Base-by-base conservation (phyloP, 37 sponge, comb jelly and placozoan genomes). In the Hormiphora californensis region DNA sequence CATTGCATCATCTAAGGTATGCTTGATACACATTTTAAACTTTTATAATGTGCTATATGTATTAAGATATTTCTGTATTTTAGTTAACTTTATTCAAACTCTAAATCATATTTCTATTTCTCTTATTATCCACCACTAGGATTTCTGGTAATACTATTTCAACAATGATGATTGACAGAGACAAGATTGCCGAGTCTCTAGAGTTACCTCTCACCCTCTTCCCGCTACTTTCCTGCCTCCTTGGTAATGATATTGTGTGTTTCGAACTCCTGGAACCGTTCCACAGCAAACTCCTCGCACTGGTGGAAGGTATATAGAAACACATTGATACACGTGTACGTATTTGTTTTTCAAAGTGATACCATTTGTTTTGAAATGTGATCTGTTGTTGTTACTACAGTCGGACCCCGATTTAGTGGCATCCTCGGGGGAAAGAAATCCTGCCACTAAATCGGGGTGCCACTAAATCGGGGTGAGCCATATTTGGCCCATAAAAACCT, bases 131-230 rank as follows among this genome's bases (percentile, higher is more conserved):
- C 12, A 12, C 12, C 12, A 5, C 35, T 38, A 65, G 67, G 67
- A 65, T 65, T 34, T 65, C 67, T 33, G 67, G 67, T 1, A 65
- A 33, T 32, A 65, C 67, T 7, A 65, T 65, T 11, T 65, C 67
- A 35, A 65, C 67, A 38, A 38, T 65, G 5, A 65, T 65, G 38
- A 65, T 65, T 33, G 67, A 65, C 67, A 35, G 67, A 36, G 67
- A 65, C 38, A 65, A 65, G 28, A 65, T 65, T 4, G 32, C 67
- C 35, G 67, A 65, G 11, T 65, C 38, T 65, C 67, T 65, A 33
- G 9, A 4, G 11, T 17, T 65, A 33, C 67, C 67, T 15, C 67
- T 65, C 5, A 19, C 67, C 35, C 37, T 65, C 31, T 65, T 65
- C 35, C 67, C 67, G 3, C 67, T 65, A 7, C 67, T 65, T 1